Evolutionary conservation across 2,113 vertebrate genomes (phyloP).

Genomic region (Nothoprocta pentlandii): DNA sequence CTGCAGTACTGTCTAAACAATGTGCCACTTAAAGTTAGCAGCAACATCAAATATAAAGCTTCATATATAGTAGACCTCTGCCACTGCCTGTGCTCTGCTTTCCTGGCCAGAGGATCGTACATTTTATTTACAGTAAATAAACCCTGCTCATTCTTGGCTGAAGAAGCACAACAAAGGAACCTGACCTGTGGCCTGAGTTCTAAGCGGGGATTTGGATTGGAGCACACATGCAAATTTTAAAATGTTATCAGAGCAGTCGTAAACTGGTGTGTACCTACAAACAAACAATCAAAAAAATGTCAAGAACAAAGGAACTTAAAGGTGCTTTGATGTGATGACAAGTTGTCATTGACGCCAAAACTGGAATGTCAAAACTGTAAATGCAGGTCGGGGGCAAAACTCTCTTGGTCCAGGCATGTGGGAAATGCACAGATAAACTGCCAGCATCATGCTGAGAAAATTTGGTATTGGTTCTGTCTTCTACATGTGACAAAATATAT

Average conservation of each 20-base stretch:
- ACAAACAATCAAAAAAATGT: background rate
- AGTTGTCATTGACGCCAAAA: background rate
- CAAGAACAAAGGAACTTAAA: background rate
- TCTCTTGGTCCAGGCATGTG: background rate
- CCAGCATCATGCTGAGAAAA: background rate
- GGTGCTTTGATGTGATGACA: background rate
- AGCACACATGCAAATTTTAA: background rate
- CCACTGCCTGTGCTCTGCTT: accelerated
- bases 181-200: background rate
- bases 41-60: background rate
- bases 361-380: background rate
- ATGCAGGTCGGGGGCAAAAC: background rate
- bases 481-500: background rate
- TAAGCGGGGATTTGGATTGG: background rate
- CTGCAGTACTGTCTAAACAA: accelerated
- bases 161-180: background rate
- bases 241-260: background rate
- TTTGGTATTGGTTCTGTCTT: background rate
- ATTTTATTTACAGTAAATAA: background rate
- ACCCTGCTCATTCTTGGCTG: background rate
- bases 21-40: background rate
- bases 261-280: background rate
- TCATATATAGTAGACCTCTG: background rate
- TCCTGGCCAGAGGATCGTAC: background rate
- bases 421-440: background rate